phyloP scores from a whole-genome alignment of 1,140 invertebrate genomes.

The Philotrypesis tridentata region DNA sequence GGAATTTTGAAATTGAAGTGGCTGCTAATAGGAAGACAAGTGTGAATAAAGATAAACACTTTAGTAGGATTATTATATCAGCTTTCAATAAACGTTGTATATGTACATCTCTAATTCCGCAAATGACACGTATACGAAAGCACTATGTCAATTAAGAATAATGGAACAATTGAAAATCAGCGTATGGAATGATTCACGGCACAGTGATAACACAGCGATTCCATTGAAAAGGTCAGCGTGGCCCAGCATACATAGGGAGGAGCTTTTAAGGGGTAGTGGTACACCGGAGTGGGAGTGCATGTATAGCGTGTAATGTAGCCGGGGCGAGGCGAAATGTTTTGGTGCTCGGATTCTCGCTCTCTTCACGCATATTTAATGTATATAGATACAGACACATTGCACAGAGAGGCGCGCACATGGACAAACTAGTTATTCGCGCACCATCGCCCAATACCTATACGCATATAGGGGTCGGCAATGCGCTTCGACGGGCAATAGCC shows the following conservation, averaged over 20 bases:
- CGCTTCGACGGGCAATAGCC: slow-evolving; percentile 65
- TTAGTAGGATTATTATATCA: too few species aligned
- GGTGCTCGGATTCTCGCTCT: background rate
- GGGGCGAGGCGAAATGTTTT: slow-evolving; percentile 27
- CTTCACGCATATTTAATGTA: background rate
- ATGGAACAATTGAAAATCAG: slow-evolving; percentile 62
- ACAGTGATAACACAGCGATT: slow-evolving; percentile 69
- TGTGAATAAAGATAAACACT: too few species aligned
- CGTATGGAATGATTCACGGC: slow-evolving; percentile 63
- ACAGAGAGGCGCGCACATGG: background rate
- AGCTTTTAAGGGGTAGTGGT: background rate
- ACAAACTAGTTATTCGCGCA: background rate
- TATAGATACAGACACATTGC: background rate
- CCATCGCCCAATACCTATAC: background rate
- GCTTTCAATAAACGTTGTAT: too few species aligned
- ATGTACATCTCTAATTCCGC: too few species aligned
- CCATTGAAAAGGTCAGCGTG: slow-evolving; percentile 57
- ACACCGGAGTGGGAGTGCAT: too few species aligned
- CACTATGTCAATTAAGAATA: slow-evolving; percentile 60
- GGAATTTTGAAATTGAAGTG: too few species aligned
- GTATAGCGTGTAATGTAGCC: slow-evolving; percentile 53
- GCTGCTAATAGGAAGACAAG: too few species aligned
- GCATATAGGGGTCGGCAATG: slow-evolving; percentile 63
- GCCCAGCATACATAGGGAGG: too few species aligned
- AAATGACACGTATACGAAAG: background rate